Percentiles rank a stretch among this genome's conserved stretches.
phyloP scores from a whole-genome alignment of 2,113 vertebrate genomes.

The Connochaetes taurinus region DNA sequence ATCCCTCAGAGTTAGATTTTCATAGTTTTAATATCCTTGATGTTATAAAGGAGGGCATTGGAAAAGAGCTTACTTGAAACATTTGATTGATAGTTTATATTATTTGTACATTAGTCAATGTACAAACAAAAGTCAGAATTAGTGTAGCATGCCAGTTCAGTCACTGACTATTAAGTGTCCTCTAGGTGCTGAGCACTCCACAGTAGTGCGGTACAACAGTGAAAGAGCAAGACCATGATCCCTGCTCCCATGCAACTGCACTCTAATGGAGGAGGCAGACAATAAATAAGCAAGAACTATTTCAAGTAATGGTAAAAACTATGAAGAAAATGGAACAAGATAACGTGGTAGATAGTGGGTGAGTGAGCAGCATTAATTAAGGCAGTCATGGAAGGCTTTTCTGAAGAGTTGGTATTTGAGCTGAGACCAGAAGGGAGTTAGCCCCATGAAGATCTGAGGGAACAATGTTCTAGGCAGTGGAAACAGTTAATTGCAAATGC shows the following conservation, averaged over 20 bases:
- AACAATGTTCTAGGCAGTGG: background rate
- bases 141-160: background rate
- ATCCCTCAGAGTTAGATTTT: slow-evolving; percentile 36
- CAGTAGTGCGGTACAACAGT: background rate
- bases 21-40: slow-evolving; percentile 37
- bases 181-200: background rate
- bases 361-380: background rate
- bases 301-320: background rate
- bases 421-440: background rate
- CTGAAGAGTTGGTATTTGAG: background rate
- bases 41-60: slow-evolving; percentile 16
- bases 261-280: background rate
- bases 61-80: slow-evolving; percentile 15
- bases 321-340: background rate
- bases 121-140: slow-evolving; percentile 18
- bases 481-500: background rate
- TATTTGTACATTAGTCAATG: slow-evolving; percentile 31
- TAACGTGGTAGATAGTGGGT: background rate
- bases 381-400: background rate
- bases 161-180: background rate
- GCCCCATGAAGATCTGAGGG: background rate
- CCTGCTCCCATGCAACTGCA: background rate
- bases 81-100: slow-evolving; percentile 17
- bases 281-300: background rate
- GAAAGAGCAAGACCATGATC: background rate